Percentiles rank a stretch among this genome's conserved stretches.
phyloP scores from a whole-genome alignment of 2,113 vertebrate species.

The Lichenostomus cassidix region DNA sequence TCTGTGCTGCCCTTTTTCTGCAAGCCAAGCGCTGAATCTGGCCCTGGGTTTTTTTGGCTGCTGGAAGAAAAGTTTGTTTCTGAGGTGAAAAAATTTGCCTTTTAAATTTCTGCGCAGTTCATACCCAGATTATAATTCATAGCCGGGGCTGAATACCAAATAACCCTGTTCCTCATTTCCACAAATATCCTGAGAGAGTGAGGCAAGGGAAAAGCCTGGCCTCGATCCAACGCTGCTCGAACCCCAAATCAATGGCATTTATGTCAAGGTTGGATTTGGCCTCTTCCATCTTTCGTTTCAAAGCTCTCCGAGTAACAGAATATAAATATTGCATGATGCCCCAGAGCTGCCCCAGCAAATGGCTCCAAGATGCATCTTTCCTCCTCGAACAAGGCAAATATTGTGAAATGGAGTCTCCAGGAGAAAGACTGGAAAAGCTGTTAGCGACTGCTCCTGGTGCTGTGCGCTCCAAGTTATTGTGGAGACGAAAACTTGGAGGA shows the following conservation, averaged over 20 bases:
- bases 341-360: slow-evolving; percentile 37
- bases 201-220: slow-evolving; percentile 29
- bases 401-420: not conserved
- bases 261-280: slow-evolving; percentile 32
- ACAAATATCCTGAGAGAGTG: slow-evolving; percentile 42
- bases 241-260: slow-evolving; percentile 35
- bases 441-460: not conserved
- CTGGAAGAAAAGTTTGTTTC: slow-evolving; percentile 44
- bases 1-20: not conserved
- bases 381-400: slow-evolving; percentile 33
- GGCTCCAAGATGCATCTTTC: slow-evolving; percentile 20
- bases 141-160: slow-evolving; percentile 57
- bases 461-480: not conserved
- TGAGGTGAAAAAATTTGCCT: slow-evolving; percentile 61
- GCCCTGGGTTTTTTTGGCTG: not conserved
- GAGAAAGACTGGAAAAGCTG: slow-evolving; percentile 13
- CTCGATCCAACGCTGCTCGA: not conserved
- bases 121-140: slow-evolving; percentile 57
- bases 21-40: not conserved
- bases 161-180: slow-evolving; percentile 53
- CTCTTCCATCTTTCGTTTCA: slow-evolving; percentile 11
- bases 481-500: not conserved
- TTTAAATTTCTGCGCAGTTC: slow-evolving; percentile 40
- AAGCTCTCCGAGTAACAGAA: slow-evolving; percentile 32
- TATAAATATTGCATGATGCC: slow-evolving; percentile 57